Evolutionary conservation across 2,797 vertebrate genomes (phyloP), one percentile per base, ranked within the genome.

Genomic region (Corythornis leucogaster): DNA sequence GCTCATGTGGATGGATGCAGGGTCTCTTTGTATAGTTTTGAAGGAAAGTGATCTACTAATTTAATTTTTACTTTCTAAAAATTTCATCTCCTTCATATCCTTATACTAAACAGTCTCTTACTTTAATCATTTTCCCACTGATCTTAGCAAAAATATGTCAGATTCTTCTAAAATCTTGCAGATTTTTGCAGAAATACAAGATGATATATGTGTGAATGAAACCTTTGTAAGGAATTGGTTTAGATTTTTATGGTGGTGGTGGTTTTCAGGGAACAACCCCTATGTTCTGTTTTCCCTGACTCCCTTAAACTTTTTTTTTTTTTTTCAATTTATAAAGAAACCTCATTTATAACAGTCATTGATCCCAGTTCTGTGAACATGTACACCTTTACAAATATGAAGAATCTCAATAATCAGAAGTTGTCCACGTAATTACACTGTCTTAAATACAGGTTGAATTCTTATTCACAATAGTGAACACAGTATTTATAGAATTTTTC

Each of bases 251-350:
- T 50, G 6, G 5, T 46, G 11, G 17, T 66, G 7, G 17, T 66
- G 7, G 20, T 55, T 92, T 79, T 61, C 19, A 46, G 45, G 11
- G 57, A 57, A 50, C 40, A 63, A 20, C 54, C 31, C 7, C 16
- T 33, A 17, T 0, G 0, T 76, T 69, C 35, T n/a, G 8, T 26
- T 2, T 40, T 21, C 24, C 3, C 7, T 12, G 3, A 4, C 4
- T 31, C 3, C 4, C 24, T 35, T 50, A 25, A 40, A 15, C 53
- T 55, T 31, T 24, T 19, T 28, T 8, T 33, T 33, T 19, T 55
- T 31, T 48, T 53, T 28, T 17, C 26, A 42, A 12, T 66, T 78
- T 78, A 17, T 31, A 58, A 83, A 51, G 55, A 51, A 80, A 31
- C 5, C 3, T 11, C 55, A 22, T 51, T 46, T 70, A 35, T 4